Evolutionary conservation across 2,888 invertebrate species (phyloP), one percentile per base, ranked within the genome.

Genomic region (Caenorhabditis sp.): DNA sequence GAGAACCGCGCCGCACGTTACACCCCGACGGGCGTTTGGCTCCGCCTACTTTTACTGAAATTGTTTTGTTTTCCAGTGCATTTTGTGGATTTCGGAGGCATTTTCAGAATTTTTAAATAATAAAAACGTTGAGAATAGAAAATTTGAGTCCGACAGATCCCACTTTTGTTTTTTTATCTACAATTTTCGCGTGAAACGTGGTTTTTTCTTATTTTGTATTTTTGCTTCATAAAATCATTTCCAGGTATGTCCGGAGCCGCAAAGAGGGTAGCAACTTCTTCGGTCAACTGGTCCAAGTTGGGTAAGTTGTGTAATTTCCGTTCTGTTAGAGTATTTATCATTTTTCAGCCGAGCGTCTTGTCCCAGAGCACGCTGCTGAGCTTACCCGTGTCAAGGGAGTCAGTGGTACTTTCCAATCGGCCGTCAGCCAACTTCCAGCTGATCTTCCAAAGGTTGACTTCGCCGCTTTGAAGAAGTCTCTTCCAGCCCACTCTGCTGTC

Each of bases 381-480:
- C 81, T 86, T 37, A 66, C 66, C 62, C 81, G 83, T 43, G 76
- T 86, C 68, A 86, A 85, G 81, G 84, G 83, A 65, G 82, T 83
- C 70, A 86, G 84, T 69, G 79, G 81, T 36, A 78, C 83, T 36
- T 85, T 81, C 78, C 75, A 81, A 36, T 76, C 84, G 14, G 68
- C 80, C 26, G 84, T 86, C 58, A 79, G 78, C 65, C 81, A 79
- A 64, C 83, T 83, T 27, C 85, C 84, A 58, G 80, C 82, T 49
- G 86, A 86, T 66, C 78, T 86, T 26, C 86, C 86, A 31, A 87
- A 86, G 78, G 79, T 87, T 49, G 85, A 86, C 73, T 86, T 87
- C 66, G 85, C 84, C 27, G 84, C 82, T 26, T 77, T 86, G 69
- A 86, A 86, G 82, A 86, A 86, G 76, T 75, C 81, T 54, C 78